Evolutionary conservation across 2,888 invertebrate genomes (phyloP).

Genomic region (Priocnemis perturbator): DNA sequence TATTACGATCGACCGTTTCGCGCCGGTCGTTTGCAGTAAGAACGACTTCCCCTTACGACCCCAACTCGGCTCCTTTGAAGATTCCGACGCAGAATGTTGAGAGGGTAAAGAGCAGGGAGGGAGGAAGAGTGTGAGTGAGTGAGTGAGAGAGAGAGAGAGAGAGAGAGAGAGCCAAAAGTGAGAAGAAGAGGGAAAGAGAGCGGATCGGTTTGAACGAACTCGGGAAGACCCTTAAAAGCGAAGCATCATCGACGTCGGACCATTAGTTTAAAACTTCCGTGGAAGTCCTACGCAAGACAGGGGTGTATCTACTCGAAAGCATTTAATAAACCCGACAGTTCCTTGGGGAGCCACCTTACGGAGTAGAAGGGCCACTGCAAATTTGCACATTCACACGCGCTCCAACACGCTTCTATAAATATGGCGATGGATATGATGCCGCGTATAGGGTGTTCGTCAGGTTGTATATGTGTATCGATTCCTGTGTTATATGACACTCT

Average conservation of each 20-base stretch:
- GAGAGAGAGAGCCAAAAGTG: background rate
- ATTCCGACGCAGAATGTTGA: conserved; percentile 6
- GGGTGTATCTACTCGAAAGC: conserved; percentile 24
- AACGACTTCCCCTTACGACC: conserved; percentile 1
- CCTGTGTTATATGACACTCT: no score
- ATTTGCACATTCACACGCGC: conserved; percentile 22
- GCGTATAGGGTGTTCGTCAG: background rate
- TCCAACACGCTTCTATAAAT: background rate
- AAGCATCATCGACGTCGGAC: conserved; percentile 41
- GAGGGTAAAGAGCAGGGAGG: background rate
- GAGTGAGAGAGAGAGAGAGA: background rate
- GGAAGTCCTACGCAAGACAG: conserved; percentile 27
- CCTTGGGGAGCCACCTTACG: conserved; percentile 19
- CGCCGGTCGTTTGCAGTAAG: conserved; percentile 24
- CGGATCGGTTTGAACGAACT: background rate
- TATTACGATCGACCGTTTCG: conserved; percentile 16
- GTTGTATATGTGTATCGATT: background rate
- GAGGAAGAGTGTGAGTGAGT: background rate
- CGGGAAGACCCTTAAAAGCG: conserved; percentile 37
- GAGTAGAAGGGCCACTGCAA: conserved; percentile 8
- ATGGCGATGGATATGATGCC: no score
- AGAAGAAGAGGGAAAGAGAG: conserved; percentile 4
- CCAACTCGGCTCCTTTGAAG: conserved; percentile 18
- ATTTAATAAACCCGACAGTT: conserved; percentile 37
- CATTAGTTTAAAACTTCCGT: conserved; percentile 45